Conservation (phyloP, 2,797 vertebrate genomes). For the Limosa lapponica region DNA sequence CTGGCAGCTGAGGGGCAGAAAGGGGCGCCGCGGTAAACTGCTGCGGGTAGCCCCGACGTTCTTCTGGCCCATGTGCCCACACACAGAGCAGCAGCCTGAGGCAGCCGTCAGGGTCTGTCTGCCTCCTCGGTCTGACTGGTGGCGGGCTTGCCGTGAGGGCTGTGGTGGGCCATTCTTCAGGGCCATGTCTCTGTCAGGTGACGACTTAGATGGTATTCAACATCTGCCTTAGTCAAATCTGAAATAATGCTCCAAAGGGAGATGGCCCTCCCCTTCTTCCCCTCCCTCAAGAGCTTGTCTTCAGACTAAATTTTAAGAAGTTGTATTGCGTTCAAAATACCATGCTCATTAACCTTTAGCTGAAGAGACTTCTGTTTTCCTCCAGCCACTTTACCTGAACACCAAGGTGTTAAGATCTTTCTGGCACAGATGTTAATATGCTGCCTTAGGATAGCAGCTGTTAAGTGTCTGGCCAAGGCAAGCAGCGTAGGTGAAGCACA, state of each 20-base stretch:
- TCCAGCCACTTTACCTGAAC: neutral
- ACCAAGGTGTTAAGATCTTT: too few species aligned
- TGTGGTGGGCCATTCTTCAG: neutral
- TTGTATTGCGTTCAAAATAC: neutral
- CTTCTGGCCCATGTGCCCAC: neutral
- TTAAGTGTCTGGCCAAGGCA: neutral
- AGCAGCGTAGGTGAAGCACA: neutral
- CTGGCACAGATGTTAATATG: rapidly evolving
- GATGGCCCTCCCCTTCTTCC: rapidly evolving
- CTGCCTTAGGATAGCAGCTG: neutral
- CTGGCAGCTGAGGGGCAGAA: neutral
- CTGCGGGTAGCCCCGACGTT: too few species aligned
- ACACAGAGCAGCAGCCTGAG: neutral
- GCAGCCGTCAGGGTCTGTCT: too few species aligned
- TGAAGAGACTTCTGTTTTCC: too few species aligned
- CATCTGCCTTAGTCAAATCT: rapidly evolving
- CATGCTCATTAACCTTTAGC: neutral
- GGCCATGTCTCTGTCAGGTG: neutral
- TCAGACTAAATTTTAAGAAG: rapidly evolving
- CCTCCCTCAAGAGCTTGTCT: neutral
- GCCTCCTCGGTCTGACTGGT: too few species aligned
- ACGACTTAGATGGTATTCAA: rapidly evolving
- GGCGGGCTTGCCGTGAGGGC: too few species aligned
- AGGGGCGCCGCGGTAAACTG: neutral
- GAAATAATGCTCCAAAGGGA: rapidly evolving